Conservation (phyloP, 2,888 invertebrate species). For the Agriopis aurantiaria region DNA sequence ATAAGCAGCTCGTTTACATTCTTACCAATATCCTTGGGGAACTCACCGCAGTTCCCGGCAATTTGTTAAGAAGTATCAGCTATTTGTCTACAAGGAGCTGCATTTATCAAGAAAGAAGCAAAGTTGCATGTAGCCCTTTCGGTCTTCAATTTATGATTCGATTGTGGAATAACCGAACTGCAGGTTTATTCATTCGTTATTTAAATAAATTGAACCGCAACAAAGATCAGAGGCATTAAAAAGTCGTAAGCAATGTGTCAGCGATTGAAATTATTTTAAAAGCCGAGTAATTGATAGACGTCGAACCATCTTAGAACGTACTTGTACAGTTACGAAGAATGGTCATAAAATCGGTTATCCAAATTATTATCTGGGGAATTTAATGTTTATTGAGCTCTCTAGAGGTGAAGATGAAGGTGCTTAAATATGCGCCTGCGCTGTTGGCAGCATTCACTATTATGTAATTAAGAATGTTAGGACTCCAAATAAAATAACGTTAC, state of each 20-base stretch:
- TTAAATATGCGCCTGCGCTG: slow-evolving; percentile 51
- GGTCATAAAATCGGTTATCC: slow-evolving; percentile 29
- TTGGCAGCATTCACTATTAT: slow-evolving; percentile 52
- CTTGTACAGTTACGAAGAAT: slow-evolving; percentile 25
- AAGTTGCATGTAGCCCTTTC: slow-evolving; percentile 54
- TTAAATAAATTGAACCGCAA: slow-evolving; percentile 47
- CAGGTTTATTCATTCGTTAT: slow-evolving; percentile 49
- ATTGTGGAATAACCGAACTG: slow-evolving; percentile 63
- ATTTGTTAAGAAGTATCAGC: slow-evolving; percentile 70
- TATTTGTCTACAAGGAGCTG: slow-evolving; percentile 71
- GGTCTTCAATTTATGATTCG: slow-evolving; percentile 64
- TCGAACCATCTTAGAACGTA: slow-evolving; percentile 16
- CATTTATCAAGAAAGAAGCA: slow-evolving; percentile 66
- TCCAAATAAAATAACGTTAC: slow-evolving; percentile 61
- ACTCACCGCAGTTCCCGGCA: slow-evolving; percentile 55
- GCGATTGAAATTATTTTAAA: slow-evolving; percentile 35
- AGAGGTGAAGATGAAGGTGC: slow-evolving; percentile 43
- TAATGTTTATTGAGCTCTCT: slow-evolving; percentile 32
- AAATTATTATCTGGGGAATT: slow-evolving; percentile 40
- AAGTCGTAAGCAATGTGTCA: slow-evolving; percentile 39
- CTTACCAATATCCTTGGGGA: slow-evolving; percentile 58
- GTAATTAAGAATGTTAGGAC: slow-evolving; percentile 63
- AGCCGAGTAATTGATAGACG: slow-evolving; percentile 31
- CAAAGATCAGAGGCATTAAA: slow-evolving; percentile 39
- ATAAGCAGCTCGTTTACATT: slow-evolving; percentile 59